Evolutionary conservation across 1,140 invertebrate species (phyloP).

Genomic region (Diachasma alloeum): DNA sequence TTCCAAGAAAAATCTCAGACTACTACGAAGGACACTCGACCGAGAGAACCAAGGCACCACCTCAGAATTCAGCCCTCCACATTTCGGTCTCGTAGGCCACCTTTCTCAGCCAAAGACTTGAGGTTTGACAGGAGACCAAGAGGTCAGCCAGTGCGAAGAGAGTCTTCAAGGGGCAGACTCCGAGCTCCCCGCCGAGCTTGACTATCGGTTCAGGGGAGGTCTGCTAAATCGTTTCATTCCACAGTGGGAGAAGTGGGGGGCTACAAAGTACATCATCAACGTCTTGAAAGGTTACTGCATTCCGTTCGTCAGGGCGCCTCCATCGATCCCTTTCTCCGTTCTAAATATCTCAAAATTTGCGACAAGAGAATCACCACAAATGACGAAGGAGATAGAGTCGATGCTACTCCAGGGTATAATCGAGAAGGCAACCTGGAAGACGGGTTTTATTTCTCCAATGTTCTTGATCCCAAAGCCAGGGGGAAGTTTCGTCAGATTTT

Average conservation of each 20-base stretch:
- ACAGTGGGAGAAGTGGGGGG: neutral
- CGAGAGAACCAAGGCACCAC: no score
- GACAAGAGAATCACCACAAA: slow-evolving; percentile 8
- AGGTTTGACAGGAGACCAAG: no score
- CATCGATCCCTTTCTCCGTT: neutral
- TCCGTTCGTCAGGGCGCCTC: slow-evolving; percentile 17
- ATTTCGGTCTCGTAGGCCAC: no score
- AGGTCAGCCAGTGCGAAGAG: no score
- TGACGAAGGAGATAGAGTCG: slow-evolving; percentile 7
- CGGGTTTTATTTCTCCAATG: slow-evolving; percentile 39
- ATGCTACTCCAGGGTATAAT: neutral
- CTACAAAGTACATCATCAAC: slow-evolving; percentile 9
- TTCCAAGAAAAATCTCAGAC: no score
- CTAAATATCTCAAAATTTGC: neutral
- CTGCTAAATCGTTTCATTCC: neutral
- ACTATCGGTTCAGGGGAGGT: no score
- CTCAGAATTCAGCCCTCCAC: no score
- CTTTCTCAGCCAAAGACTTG: no score
- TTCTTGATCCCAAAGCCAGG: slow-evolving; percentile 27
- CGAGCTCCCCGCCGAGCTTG: no score
- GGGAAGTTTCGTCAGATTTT: slow-evolving; percentile 32
- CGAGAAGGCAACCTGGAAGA: slow-evolving; percentile 22
- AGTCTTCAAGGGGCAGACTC: no score
- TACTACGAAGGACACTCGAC: no score
- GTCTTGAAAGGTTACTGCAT: slow-evolving; percentile 19